A percentile compares a stretch with the other conserved stretches of the same genome.
These are phyloP conservation scores for Athalia rosae DNA, from an alignment of 2,888 invertebrate genomes.

Conservation along the genomic window DNA sequence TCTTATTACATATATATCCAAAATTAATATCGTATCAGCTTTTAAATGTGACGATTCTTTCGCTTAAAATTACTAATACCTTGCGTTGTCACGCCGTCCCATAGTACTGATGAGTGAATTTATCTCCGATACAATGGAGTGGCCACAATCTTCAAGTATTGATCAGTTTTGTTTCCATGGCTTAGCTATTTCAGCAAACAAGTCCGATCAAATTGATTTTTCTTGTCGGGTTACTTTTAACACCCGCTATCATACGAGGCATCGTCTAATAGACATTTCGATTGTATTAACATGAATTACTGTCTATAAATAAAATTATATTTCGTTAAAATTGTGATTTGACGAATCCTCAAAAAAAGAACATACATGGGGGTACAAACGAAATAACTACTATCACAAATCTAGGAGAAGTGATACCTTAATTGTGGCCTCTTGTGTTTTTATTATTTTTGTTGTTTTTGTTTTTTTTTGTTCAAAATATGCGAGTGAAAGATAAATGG, in stretches of 20 bases:
- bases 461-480: conserved; percentile 12
- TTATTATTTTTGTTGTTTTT: background rate
- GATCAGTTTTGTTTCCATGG: conserved; percentile 24
- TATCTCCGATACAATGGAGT: conserved; percentile 25
- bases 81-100: conserved; percentile 12
- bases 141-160: conserved; percentile 1
- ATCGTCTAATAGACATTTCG: background rate
- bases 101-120: conserved; percentile 22
- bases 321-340: conserved; percentile 15
- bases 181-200: conserved; percentile 17
- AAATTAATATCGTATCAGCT: background rate
- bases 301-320: conserved; percentile 17
- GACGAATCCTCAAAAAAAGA: conserved; percentile 3
- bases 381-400: conserved; percentile 33
- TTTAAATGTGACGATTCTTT: background rate
- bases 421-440: background rate
- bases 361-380: conserved; percentile 1
- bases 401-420: background rate
- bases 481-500: conserved; percentile 27
- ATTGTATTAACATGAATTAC: conserved; percentile 13
- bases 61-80: background rate
- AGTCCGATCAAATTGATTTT: background rate
- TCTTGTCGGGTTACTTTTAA: background rate
- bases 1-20: conserved; percentile 5
- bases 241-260: background rate